phyloP scores from a whole-genome alignment of 2,797 vertebrate genomes.

The Clarias platycephalus region DNA sequence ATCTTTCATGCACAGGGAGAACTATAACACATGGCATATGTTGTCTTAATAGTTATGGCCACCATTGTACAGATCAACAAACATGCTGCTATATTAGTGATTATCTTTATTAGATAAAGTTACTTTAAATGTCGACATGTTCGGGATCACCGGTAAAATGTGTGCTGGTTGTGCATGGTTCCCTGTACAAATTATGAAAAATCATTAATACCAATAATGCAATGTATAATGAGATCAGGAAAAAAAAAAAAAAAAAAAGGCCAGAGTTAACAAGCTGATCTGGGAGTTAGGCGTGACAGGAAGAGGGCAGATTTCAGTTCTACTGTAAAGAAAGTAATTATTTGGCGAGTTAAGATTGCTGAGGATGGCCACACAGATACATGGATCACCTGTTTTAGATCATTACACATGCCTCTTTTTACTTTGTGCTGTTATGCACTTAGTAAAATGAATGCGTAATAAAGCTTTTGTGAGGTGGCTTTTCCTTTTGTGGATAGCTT shows the following conservation, averaged over 20 bases:
- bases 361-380: slow-evolving; percentile 15
- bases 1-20: too few relatives aligned
- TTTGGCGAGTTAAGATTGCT: neutral
- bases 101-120: neutral
- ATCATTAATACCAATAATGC: neutral
- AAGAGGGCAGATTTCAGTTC: neutral
- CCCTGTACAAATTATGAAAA: neutral
- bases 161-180: too few relatives aligned
- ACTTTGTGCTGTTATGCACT: neutral
- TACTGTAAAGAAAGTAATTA: neutral
- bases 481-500: neutral
- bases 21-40: too few relatives aligned
- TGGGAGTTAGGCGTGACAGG: neutral
- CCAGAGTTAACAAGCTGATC: neutral
- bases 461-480: neutral
- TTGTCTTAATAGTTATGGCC: too few relatives aligned
- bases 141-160: neutral
- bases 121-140: neutral
- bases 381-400: slow-evolving; percentile 13
- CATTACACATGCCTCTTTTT: slow-evolving; percentile 19
- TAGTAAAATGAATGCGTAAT: neutral
- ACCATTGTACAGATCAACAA: neutral
- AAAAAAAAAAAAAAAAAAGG: neutral
- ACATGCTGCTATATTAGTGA: neutral
- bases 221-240: neutral